Percentiles rank a stretch among this genome's conserved stretches.
These are phyloP conservation scores for Catharus bicknelli DNA, from an alignment of 2,113 vertebrate genomes.

Conservation along the genomic window DNA sequence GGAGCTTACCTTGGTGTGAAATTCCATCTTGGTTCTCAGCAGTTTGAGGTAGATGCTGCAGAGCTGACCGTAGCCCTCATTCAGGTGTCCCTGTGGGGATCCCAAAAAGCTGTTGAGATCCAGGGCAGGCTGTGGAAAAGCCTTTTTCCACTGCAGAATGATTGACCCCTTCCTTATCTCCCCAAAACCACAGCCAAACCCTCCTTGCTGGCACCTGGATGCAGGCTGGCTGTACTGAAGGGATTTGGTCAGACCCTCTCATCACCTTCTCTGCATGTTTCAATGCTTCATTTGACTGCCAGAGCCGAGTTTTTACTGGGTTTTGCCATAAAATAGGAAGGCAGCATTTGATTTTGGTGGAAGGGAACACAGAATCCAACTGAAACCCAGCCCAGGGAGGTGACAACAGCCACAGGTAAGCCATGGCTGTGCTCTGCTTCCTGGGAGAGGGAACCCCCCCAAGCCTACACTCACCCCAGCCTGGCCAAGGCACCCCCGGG, in stretches of 20 bases:
- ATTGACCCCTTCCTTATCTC: background rate
- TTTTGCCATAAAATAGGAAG: background rate
- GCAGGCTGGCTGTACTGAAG: background rate
- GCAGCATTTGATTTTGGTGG: background rate
- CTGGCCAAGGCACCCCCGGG: fast-evolving
- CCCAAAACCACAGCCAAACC: background rate
- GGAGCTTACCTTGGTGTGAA: slow-evolving; percentile 91
- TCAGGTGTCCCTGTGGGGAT: slow-evolving; percentile 89
- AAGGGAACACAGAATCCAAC: background rate
- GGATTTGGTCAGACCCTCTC: background rate
- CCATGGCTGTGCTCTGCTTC: background rate
- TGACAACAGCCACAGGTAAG: background rate
- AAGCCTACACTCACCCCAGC: background rate
- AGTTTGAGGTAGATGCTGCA: slow-evolving; percentile 99
- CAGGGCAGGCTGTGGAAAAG: background rate
- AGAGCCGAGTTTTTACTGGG: background rate
- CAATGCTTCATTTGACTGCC: background rate
- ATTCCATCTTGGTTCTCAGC: slow-evolving; percentile 99
- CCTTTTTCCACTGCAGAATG: background rate
- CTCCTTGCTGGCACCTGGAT: fast-evolving
- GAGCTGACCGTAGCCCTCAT: slow-evolving; percentile 93
- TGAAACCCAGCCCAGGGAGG: background rate
- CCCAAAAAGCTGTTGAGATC: background rate
- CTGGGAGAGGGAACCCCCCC: fast-evolving
- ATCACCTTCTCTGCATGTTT: background rate